Evolutionary conservation across 2,797 vertebrate species (phyloP), one percentile per base, ranked within the genome.

Genomic region (Chrosomus eos): DNA sequence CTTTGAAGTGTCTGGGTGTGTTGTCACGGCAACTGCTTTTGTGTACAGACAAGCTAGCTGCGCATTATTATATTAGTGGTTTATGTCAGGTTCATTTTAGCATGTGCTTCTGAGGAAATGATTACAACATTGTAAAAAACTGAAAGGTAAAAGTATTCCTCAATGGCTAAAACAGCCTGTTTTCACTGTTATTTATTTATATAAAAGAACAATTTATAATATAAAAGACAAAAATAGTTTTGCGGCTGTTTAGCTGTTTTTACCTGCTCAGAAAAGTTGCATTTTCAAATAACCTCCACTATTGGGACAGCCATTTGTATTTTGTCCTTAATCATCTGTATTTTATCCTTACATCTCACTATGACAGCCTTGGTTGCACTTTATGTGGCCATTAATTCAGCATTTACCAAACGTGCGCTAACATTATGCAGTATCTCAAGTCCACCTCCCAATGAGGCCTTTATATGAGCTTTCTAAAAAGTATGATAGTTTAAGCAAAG

Each of bases 1-100:
- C 73, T 68, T 68, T 83, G 13, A 77, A 82, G 13, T 74, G 38
- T 51, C 38, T 62, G n/a, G 55, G 3, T n/a, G 40, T 75, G 62
- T 77, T 76, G 72, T 66, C 72, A 83, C 4, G 18, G 82, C 73
- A 83, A 83, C 48, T 43, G 82, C 31, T 83, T 76, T 76, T 76
- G 45, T 58, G 45, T 53, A 76, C n/a, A 55, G 48, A 31, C 19
- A 77, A 83, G 51, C 82, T 58, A 55, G 38, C 55, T 38, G 45
- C 0, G 19, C 45, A n/a, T 26, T 26, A n/a, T 10, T 68, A 28
- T 83, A 11, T 26, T 26, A 23, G 58, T 51, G 21, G 21, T 48
- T 66, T 40, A 66, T 75, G 43, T 53, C 43, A 68, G 28, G 26
- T 9, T 48, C 13, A 64, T 6, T 73, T 19, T 26, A 64, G 55